These are phyloP conservation scores for Ammospiza maritima DNA, from an alignment of 2,797 vertebrate species.

Conservation along the genomic window DNA sequence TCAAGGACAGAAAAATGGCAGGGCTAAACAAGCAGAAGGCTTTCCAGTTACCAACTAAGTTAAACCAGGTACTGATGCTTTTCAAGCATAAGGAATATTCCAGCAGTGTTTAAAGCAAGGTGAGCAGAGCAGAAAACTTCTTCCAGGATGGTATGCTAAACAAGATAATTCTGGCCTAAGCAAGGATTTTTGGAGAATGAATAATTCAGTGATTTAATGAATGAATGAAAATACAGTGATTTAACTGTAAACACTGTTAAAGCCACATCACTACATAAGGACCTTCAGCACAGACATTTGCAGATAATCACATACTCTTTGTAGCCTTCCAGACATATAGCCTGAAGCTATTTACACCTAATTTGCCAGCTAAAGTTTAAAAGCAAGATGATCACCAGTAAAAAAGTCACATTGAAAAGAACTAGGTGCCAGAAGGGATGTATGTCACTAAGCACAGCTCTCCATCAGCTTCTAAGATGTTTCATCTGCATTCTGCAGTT, in stretches of 20 bases:
- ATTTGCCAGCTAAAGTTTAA: not conserved
- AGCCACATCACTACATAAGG: not conserved
- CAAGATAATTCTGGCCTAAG: not conserved
- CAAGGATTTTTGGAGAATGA: not conserved
- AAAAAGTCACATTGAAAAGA: not conserved
- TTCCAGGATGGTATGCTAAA: not conserved
- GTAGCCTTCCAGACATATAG: not conserved
- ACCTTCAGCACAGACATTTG: not conserved
- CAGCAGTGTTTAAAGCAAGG: not conserved
- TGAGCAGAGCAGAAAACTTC: not conserved
- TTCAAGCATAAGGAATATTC: not conserved
- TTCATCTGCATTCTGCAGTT: not conserved
- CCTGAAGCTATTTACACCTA: not conserved
- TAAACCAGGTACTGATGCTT: not conserved
- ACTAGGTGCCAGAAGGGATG: not conserved
- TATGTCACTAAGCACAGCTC: accelerated
- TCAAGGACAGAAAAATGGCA: not conserved
- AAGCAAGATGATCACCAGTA: not conserved
- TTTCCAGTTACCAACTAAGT: not conserved
- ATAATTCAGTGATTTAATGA: not conserved
- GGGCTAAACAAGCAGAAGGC: not conserved
- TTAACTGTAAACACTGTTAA: not conserved
- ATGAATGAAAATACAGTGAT: too few relatives aligned
- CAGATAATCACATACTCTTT: not conserved
- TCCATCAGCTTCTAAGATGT: not conserved